Percentiles rank a stretch among this genome's conserved stretches.
phyloP scores from a whole-genome alignment of 1,140 invertebrate species.

The Calosoma granatense region DNA sequence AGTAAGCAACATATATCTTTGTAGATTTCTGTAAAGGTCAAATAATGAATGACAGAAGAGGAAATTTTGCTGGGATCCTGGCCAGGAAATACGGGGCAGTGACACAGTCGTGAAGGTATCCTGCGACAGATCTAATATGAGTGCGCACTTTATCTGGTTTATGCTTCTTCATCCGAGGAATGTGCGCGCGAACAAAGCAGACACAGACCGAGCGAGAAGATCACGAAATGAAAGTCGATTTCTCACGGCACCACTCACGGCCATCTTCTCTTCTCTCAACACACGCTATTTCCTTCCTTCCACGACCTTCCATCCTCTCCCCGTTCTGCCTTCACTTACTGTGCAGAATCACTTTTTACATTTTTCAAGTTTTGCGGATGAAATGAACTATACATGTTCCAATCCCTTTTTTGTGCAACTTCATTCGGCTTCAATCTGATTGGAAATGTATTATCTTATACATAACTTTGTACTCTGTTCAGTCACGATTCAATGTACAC shows the following conservation, averaged over 20 bases:
- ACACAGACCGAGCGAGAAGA: neutral
- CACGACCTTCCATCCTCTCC: too few species aligned
- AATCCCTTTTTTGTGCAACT: neutral
- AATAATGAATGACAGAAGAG: too few species aligned
- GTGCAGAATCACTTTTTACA: neutral
- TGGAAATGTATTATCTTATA: neutral
- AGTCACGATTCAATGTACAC: too few species aligned
- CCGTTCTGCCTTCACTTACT: neutral
- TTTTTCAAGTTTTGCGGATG: neutral
- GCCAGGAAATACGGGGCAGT: too few species aligned
- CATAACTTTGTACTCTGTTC: too few species aligned
- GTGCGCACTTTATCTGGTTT: constrained; percentile 2
- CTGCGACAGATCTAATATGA: constrained; percentile 1
- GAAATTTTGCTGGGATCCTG: too few species aligned
- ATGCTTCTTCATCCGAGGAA: constrained; percentile 6
- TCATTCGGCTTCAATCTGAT: neutral
- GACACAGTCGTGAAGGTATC: too few species aligned
- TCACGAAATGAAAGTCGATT: neutral
- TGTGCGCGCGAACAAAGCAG: neutral
- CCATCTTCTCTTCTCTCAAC: neutral
- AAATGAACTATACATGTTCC: neutral
- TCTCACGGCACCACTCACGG: neutral
- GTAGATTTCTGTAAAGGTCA: too few species aligned
- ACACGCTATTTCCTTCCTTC: too few species aligned
- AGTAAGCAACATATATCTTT: too few species aligned